These are phyloP conservation scores for Papilio protenor DNA, from an alignment of 2,888 invertebrate genomes.

Conservation along the genomic window DNA sequence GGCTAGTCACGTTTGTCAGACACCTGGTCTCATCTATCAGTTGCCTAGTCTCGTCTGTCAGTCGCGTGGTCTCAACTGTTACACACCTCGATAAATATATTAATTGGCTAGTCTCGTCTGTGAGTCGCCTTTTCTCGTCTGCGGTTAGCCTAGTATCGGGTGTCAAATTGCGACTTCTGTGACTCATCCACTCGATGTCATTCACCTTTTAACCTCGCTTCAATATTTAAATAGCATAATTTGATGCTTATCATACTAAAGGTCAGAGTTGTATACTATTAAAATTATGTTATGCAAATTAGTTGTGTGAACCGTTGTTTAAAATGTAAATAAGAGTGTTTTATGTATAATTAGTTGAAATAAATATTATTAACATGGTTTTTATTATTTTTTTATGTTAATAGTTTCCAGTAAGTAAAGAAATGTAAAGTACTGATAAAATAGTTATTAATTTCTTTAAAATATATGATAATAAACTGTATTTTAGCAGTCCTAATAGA, in stretches of 20 bases:
- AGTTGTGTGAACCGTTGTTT: neutral
- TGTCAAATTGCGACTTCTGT: constrained; percentile 54
- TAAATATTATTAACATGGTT: neutral
- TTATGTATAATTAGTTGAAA: neutral
- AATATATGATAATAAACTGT: neutral
- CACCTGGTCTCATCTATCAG: neutral
- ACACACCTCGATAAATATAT: constrained; percentile 54
- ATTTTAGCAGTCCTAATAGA: neutral
- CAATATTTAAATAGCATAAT: constrained; percentile 51
- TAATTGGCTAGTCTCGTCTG: constrained; percentile 30
- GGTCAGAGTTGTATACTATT: constrained; percentile 29
- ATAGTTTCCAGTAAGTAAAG: neutral
- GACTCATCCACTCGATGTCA: constrained; percentile 65
- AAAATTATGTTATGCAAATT: constrained; percentile 13
- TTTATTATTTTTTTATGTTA: no score
- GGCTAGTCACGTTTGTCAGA: neutral
- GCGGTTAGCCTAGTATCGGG: constrained; percentile 53
- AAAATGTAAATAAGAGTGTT: neutral
- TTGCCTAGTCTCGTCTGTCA: constrained; percentile 46
- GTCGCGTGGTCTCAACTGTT: constrained; percentile 49
- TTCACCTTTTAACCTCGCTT: constrained; percentile 53
- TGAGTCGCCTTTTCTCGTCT: constrained; percentile 49
- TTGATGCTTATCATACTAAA: constrained; percentile 30
- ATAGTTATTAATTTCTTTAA: no score
- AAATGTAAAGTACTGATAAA: neutral